Conservation (phyloP, 2,797 vertebrate species). For the Pipistrellus kuhlii region DNA sequence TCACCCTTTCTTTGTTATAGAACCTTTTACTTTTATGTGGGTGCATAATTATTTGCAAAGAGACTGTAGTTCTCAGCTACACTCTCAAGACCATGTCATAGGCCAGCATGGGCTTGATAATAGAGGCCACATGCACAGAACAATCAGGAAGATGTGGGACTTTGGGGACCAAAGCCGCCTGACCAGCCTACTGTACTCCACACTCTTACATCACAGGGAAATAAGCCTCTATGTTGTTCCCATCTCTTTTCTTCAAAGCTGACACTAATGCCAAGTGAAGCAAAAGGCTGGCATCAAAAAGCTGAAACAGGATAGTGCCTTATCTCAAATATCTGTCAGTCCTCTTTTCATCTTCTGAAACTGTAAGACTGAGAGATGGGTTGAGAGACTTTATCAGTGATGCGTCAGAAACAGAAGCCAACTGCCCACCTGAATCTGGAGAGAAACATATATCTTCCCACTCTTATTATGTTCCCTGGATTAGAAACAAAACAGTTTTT, state of each 20-base stretch:
- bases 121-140: background rate
- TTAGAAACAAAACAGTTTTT: background rate
- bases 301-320: background rate
- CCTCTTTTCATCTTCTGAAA: background rate
- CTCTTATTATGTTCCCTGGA: background rate
- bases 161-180: background rate
- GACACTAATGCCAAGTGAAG: background rate
- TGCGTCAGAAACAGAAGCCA: background rate
- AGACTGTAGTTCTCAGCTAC: background rate
- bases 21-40: background rate
- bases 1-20: background rate
- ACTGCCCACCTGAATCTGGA: background rate
- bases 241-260: background rate
- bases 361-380: background rate
- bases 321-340: background rate
- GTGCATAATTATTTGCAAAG: background rate
- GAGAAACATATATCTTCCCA: background rate
- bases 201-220: background rate
- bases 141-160: background rate
- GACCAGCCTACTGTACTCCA: background rate
- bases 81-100: background rate
- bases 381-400: background rate
- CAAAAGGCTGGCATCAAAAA: background rate
- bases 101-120: background rate
- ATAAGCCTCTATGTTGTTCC: background rate